phyloP scores from a whole-genome alignment of 2,888 invertebrate species.

The Microplitis deprimator region DNA sequence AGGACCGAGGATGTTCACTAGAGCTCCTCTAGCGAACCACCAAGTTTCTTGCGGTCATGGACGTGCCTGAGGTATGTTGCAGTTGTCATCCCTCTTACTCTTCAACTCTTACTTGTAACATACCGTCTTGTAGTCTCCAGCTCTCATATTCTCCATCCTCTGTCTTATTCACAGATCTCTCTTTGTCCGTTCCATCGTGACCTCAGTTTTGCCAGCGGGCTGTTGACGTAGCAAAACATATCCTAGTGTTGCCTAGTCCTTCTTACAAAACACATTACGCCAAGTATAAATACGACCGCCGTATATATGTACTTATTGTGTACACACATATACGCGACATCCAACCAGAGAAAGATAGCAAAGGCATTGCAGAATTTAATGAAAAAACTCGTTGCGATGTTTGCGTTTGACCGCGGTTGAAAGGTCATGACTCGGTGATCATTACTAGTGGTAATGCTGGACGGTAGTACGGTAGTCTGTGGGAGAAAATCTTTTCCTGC shows the following conservation, averaged over 20 bases:
- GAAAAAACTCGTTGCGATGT: slow-evolving; percentile 2
- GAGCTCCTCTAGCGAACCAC: background rate
- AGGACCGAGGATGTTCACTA: background rate
- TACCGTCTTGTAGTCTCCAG: slow-evolving; percentile 19
- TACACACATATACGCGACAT: background rate
- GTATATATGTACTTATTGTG: background rate
- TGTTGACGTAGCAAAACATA: slow-evolving; percentile 30
- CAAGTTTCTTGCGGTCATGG: slow-evolving; percentile 33
- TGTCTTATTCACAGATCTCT: slow-evolving; percentile 29
- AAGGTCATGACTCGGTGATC: slow-evolving; percentile 12
- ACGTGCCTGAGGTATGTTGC: slow-evolving; percentile 27
- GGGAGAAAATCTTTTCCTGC: background rate
- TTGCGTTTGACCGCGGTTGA: slow-evolving; percentile 10
- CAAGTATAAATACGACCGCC: background rate
- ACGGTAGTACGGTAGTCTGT: background rate
- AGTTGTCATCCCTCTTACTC: slow-evolving; percentile 20
- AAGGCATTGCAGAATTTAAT: background rate
- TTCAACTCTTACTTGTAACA: background rate
- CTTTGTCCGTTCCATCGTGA: slow-evolving; percentile 21
- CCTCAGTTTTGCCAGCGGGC: slow-evolving; percentile 19
- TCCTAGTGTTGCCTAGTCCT: background rate
- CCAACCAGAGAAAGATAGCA: slow-evolving; percentile 1
- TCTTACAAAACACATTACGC: background rate
- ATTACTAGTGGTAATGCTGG: background rate
- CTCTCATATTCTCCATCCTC: background rate